These are phyloP conservation scores for Crotalus viridis DNA, from an alignment of 2,113 vertebrate genomes.

Conservation along the genomic window DNA sequence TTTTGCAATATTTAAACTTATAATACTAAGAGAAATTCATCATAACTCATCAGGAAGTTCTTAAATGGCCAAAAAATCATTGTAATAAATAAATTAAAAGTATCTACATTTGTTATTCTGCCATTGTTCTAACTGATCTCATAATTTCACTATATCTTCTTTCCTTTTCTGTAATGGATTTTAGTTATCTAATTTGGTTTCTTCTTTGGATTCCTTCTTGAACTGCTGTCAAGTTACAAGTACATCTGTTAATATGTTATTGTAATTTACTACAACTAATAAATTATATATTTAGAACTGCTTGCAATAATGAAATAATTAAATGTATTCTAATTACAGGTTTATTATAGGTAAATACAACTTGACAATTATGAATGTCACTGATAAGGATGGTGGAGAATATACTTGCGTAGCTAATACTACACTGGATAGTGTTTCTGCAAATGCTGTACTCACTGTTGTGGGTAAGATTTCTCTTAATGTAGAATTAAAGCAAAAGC, in stretches of 20 bases:
- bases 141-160: not conserved
- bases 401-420: slow-evolving; percentile 94
- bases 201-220: not conserved
- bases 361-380: slow-evolving; percentile 83
- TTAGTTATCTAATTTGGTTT: not conserved
- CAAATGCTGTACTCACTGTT: slow-evolving; percentile 88
- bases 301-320: slow-evolving; percentile 40
- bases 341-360: slow-evolving; percentile 81
- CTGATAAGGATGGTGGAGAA: slow-evolving; percentile 82
- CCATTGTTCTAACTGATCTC: not conserved
- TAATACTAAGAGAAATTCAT: not conserved
- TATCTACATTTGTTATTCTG: not conserved
- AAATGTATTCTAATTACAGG: slow-evolving; percentile 70
- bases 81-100: not conserved
- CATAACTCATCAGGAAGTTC: not conserved
- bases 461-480: slow-evolving; percentile 81
- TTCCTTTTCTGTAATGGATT: not conserved
- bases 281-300: slow-evolving; percentile 12
- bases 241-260: not conserved
- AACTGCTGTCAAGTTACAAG: not conserved
- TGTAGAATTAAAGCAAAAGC: slow-evolving; percentile 19
- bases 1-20: not conserved
- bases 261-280: slow-evolving; percentile 16
- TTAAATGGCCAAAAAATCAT: not conserved
- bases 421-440: slow-evolving; percentile 88